Evolutionary conservation across 2,113 vertebrate genomes (phyloP).

Genomic region (Phycodurus eques): DNA sequence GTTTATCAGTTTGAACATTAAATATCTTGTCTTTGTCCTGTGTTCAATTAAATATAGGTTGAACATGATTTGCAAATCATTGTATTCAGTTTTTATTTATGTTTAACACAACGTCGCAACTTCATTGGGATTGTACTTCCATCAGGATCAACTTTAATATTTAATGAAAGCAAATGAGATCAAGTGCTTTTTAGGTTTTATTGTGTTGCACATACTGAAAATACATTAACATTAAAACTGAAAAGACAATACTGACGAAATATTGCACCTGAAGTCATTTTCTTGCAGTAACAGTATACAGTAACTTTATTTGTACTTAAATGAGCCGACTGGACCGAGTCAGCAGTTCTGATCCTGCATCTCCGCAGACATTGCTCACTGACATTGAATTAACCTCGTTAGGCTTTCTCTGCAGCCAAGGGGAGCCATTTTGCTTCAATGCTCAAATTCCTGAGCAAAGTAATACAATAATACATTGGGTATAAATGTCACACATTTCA

Average conservation of each 20-base stretch:
- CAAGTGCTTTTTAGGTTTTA: constrained; percentile 36
- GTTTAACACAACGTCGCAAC: no score
- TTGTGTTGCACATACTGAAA: constrained; percentile 30
- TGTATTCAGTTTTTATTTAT: no score
- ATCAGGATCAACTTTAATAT: no score
- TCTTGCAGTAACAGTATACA: constrained; percentile 29
- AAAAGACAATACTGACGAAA: not conserved
- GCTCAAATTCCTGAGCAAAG: constrained; percentile 17
- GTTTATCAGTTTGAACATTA: no score
- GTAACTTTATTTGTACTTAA: constrained; percentile 22
- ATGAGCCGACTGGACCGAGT: constrained; percentile 5
- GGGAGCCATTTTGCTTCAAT: constrained; percentile 1
- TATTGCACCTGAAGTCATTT: constrained; percentile 1
- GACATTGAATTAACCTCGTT: not conserved
- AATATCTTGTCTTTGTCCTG: no score
- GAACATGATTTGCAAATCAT: no score
- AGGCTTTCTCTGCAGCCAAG: constrained; percentile 3
- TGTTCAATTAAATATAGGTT: no score
- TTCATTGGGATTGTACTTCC: no score
- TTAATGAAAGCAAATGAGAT: not conserved
- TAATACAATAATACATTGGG: not conserved
- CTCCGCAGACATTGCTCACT: not conserved
- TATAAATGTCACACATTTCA: constrained; percentile 13
- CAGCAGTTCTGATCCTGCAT: not conserved
- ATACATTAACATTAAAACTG: constrained; percentile 12